Percentiles rank a stretch among this genome's conserved stretches.
Conservation (phyloP, 2,888 invertebrate genomes). For the Tineola bisselliella region DNA sequence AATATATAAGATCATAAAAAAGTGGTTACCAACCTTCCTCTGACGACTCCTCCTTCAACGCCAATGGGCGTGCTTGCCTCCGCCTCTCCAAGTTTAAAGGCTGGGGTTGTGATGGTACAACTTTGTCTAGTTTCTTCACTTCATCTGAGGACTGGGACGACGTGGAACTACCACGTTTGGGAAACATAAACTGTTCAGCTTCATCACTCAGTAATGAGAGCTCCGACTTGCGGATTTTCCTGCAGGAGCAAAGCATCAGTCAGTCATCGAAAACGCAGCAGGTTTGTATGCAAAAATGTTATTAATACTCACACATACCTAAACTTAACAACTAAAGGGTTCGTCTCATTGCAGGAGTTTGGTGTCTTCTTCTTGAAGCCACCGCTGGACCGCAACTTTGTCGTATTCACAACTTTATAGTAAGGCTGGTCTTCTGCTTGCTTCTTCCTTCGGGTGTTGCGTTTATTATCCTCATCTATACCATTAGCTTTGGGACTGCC, state of each 20-base stretch:
- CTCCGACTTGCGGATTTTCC: constrained; percentile 78
- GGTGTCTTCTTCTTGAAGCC: constrained; percentile 44
- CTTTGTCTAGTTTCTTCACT: constrained; percentile 61
- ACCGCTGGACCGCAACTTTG: constrained; percentile 72
- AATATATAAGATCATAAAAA: no score
- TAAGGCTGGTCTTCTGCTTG: constrained; percentile 59
- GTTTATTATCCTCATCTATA: constrained; percentile 38
- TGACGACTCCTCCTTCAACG: constrained; percentile 56
- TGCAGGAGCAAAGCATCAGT: constrained; percentile 26
- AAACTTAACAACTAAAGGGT: constrained; percentile 77
- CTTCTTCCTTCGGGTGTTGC: constrained; percentile 24
- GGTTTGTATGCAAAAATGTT: no score
- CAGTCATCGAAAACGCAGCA: no score
- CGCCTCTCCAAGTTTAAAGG: constrained; percentile 33
- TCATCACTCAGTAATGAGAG: constrained; percentile 81
- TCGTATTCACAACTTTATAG: constrained; percentile 78
- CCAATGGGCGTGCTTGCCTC: constrained; percentile 45
- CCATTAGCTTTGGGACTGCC: constrained; percentile 40
- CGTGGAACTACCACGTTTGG: constrained; percentile 70
- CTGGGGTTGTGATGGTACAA: constrained; percentile 39
- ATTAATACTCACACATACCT: background rate
- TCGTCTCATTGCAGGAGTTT: constrained; percentile 49
- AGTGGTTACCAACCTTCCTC: constrained; percentile 36
- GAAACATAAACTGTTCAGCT: constrained; percentile 89
- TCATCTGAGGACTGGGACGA: constrained; percentile 68